Conservation (phyloP, 2,888 invertebrate genomes). For the Callimorpha dominula region DNA sequence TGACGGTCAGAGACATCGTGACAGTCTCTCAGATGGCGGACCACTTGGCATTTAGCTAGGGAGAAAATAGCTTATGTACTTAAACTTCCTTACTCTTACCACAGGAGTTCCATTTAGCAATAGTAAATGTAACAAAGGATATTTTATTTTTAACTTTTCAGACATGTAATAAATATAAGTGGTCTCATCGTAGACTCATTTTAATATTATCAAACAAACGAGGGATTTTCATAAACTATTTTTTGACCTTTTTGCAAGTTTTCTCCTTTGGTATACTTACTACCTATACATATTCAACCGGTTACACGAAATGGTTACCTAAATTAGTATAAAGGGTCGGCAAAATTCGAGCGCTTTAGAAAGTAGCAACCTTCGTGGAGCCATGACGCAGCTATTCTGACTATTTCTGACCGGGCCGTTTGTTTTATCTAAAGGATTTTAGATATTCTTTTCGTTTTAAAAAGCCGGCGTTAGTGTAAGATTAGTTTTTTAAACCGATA, state of each 20-base stretch:
- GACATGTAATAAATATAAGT: background rate
- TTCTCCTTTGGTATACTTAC: background rate
- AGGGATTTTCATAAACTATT: background rate
- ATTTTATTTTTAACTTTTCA: background rate
- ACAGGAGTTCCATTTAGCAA: background rate
- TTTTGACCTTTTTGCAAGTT: background rate
- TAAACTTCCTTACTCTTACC: background rate
- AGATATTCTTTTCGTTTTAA: background rate
- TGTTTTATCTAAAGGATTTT: background rate
- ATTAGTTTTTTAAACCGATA: background rate
- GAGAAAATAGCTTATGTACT: background rate
- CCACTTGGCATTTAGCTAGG: too few species aligned
- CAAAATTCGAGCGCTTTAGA: background rate
- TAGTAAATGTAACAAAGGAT: background rate
- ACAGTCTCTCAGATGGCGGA: background rate
- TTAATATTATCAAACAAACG: background rate
- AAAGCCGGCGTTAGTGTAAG: background rate
- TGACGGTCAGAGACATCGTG: background rate
- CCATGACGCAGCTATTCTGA: background rate
- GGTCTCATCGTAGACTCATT: background rate
- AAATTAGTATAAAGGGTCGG: background rate
- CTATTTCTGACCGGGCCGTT: background rate
- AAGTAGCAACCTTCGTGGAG: background rate
- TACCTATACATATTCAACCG: conserved; percentile 6
- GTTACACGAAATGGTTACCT: background rate